Evolutionary conservation across 2,888 invertebrate species (phyloP).

Genomic region (Antitype chi): DNA sequence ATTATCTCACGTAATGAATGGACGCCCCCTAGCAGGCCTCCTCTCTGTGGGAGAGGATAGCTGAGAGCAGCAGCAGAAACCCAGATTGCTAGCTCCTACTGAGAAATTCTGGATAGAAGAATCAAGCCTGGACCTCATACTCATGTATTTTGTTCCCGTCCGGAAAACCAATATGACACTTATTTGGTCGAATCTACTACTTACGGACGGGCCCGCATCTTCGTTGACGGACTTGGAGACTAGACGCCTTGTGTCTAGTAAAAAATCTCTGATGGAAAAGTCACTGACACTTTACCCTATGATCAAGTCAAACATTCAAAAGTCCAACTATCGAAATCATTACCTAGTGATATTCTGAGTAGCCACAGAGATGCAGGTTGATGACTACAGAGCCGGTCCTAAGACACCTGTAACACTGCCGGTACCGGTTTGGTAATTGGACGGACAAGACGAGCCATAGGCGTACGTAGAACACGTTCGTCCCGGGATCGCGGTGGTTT

Average conservation of each 20-base stretch:
- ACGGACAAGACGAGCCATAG: conserved; percentile 1
- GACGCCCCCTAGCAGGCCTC: too few relatives aligned
- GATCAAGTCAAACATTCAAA: background rate
- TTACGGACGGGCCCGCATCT: too few relatives aligned
- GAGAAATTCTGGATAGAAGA: too few relatives aligned
- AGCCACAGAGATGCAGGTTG: conserved; percentile 23
- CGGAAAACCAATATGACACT: too few relatives aligned
- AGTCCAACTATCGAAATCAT: background rate
- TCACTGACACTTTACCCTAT: background rate
- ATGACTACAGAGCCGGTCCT: conserved; percentile 24
- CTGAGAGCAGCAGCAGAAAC: too few relatives aligned
- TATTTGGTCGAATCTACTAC: too few relatives aligned
- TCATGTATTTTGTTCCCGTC: too few relatives aligned
- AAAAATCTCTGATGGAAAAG: background rate
- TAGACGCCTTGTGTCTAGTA: background rate
- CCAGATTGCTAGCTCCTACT: too few relatives aligned
- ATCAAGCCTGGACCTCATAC: too few relatives aligned
- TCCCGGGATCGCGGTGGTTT: background rate
- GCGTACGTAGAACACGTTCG: conserved; percentile 11
- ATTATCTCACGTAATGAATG: too few relatives aligned
- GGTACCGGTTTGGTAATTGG: conserved; percentile 38
- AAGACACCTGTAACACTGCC: conserved; percentile 31
- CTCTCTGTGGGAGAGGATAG: too few relatives aligned
- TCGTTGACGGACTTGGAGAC: too few relatives aligned
- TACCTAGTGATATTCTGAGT: background rate